Base-by-base conservation (phyloP, 2,113 vertebrate species). In the Scytalopus superciliaris region DNA sequence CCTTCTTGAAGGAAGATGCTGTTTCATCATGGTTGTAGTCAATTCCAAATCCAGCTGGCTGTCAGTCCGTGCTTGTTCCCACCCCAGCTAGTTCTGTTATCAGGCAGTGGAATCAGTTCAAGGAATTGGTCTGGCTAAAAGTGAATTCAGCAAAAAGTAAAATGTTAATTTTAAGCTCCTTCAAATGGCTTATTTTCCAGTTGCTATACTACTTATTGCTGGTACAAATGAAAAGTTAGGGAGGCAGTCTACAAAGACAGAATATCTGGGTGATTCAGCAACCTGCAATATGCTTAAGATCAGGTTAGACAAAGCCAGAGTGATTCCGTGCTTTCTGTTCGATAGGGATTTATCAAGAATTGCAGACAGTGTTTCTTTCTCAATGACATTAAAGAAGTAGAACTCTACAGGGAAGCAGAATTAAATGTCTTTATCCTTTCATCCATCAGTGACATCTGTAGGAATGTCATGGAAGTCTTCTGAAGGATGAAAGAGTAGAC, bases 21-120 rank as follows among this genome's bases (percentile, higher is more conserved):
- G 53, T 76, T 86, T 86, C 18, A 24, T 30, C 21, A 30, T 6
- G 37, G 13, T 13, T 87, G 60, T 82, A 87, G 8, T 28, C 42
- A 53, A 42, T 15, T 50, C n/a, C n/a, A 70, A 77, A 55, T 62
- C 22, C 52, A 84, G 7, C 59, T 56, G 8, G 1, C 68, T 12
- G 2, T 30, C 19, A 44, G 64, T 57, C 3, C 0, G 4, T 2
- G 3, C 62, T 59, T 50, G 12, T 10, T 88, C 35, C 42, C 40
- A 44, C 10, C 1, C 0, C 45, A 70, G 17, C 10, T 57, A 25
- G 10, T 81, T 80, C 77, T 74, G 8, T 56, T 70, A 14, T 74
- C 39, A 84, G n/a, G 44, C 28, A 55, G 42, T 67, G n/a, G n/a
- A 81, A 7, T 28, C n/a, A 37, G 27, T 63, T 89, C n/a, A 42